Evolutionary conservation across 2,797 vertebrate species (phyloP).

Genomic region (Ambastaia sidthimunki): DNA sequence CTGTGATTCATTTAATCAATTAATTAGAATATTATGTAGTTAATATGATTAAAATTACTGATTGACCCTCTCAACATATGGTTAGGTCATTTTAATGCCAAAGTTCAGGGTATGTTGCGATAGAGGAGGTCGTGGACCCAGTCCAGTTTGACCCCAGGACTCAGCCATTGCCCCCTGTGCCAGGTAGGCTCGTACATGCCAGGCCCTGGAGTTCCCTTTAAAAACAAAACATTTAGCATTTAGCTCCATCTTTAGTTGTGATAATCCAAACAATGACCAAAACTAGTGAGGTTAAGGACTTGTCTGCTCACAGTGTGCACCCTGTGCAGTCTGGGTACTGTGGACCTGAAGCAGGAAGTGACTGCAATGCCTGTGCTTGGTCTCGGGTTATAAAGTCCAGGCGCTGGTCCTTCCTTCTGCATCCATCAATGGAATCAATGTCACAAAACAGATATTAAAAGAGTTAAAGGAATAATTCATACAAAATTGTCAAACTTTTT

Average conservation of each 20-base stretch:
- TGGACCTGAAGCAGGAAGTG: conserved; percentile 84
- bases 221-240: background rate
- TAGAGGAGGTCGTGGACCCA: conserved; percentile 73
- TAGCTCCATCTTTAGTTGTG: too few relatives aligned
- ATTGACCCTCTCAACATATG: background rate
- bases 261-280: background rate
- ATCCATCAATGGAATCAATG: conserved; percentile 21
- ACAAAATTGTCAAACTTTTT: too few relatives aligned
- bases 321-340: conserved; percentile 75
- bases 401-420: conserved; percentile 82
- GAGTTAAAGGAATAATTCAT: too few relatives aligned
- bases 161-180: conserved; percentile 66
- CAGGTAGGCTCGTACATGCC: conserved; percentile 69
- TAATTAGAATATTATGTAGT: too few relatives aligned
- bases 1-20: background rate
- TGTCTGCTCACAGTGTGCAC: conserved; percentile 75
- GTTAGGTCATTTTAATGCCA: background rate
- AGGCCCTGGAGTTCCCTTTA: conserved; percentile 77
- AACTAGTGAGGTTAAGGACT: background rate
- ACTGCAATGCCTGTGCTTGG: conserved; percentile 59
- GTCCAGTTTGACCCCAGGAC: conserved; percentile 59
- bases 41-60: background rate
- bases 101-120: conserved; percentile 69
- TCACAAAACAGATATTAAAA: background rate
- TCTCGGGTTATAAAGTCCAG: conserved; percentile 77